phyloP scores from a whole-genome alignment of 2,797 vertebrate genomes.

The Helicolenus hilgendorfi region DNA sequence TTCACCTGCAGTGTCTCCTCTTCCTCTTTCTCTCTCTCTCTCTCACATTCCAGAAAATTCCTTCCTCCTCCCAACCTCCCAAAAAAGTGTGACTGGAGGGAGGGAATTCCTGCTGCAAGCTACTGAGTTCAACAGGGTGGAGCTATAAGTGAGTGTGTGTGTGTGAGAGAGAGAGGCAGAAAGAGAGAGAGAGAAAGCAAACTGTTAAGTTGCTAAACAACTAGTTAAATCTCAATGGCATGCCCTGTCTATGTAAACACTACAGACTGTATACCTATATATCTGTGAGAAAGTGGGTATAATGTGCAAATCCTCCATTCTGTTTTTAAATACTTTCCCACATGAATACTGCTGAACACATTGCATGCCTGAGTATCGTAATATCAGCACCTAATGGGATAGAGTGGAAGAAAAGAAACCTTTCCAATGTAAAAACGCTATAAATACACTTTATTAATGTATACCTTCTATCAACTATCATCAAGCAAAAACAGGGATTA shows the following conservation, averaged over 20 bases:
- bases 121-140: conserved; percentile 64
- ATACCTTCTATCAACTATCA: not conserved
- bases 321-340: not conserved
- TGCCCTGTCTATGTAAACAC: not conserved
- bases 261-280: not conserved
- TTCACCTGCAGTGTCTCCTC: not conserved
- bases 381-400: not conserved
- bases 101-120: conserved; percentile 60
- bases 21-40: not conserved
- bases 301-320: not conserved
- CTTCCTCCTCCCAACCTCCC: conserved; percentile 1
- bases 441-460: conserved; percentile 38
- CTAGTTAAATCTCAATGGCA: not conserved
- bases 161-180: not conserved
- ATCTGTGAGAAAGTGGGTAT: not conserved
- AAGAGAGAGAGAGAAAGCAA: not conserved
- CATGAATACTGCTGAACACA: not conserved
- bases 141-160: conserved; percentile 27
- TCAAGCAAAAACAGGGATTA: conserved; percentile 19
- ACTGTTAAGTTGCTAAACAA: not conserved
- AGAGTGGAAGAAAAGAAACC: not conserved
- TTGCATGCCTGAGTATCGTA: not conserved
- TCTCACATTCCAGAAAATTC: conserved; percentile 71
- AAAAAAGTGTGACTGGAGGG: conserved; percentile 34
- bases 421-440: conserved; percentile 6